Conservation (phyloP, 2,888 invertebrate genomes). For the Macaria liturata region DNA sequence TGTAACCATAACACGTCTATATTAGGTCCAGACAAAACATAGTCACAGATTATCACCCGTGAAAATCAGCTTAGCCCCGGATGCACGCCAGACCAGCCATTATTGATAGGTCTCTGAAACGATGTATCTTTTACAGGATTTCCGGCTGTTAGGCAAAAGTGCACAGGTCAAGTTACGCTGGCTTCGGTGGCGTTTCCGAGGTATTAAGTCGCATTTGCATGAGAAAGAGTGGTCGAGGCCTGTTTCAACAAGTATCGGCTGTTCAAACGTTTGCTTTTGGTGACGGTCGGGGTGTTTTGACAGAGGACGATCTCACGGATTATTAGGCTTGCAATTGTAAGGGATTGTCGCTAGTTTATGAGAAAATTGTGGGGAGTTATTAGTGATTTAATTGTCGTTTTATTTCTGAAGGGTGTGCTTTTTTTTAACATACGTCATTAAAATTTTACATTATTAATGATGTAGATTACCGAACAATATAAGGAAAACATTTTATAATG, state of each 20-base stretch:
- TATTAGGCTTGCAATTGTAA: slow-evolving; percentile 6
- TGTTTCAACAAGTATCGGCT: slow-evolving; percentile 43
- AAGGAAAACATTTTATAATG: no score
- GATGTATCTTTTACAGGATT: slow-evolving; percentile 21
- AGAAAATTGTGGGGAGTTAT: no score
- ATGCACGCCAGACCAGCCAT: slow-evolving; percentile 32
- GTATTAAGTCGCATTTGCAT: slow-evolving; percentile 52
- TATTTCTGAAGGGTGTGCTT: no score
- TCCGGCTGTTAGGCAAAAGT: slow-evolving; percentile 27
- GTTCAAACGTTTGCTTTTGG: slow-evolving; percentile 43
- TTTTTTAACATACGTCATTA: no score
- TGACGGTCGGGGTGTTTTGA: slow-evolving; percentile 36
- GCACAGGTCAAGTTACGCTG: slow-evolving; percentile 35
- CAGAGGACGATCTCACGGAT: slow-evolving; percentile 27
- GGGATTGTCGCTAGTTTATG: no score
- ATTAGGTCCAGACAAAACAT: slow-evolving; percentile 31
- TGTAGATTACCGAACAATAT: no score
- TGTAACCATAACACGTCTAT: neutral
- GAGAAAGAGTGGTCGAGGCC: slow-evolving; percentile 49
- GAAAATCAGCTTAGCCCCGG: slow-evolving; percentile 40
- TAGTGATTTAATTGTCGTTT: no score
- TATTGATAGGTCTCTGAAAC: slow-evolving; percentile 30
- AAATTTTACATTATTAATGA: no score
- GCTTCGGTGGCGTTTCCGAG: slow-evolving; percentile 36
- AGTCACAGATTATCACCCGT: slow-evolving; percentile 42